Percentiles rank a stretch among this genome's conserved stretches.
Evolutionary conservation across 2,888 invertebrate genomes (phyloP).

Genomic region (Holacanthella duospinosa): DNA sequence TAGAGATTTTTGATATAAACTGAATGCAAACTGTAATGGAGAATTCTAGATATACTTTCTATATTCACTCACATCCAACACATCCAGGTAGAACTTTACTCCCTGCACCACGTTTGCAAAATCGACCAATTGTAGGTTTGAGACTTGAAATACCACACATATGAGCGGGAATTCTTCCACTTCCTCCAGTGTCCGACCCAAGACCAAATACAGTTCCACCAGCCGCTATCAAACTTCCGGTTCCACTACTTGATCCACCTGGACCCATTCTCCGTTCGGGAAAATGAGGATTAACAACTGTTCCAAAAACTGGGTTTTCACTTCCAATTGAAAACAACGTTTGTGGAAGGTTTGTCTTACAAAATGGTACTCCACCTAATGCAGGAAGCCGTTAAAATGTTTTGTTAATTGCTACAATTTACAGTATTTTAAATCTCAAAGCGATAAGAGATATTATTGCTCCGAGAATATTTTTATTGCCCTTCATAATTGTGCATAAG

Average conservation of each 20-base stretch:
- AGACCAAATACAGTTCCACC: conserved; percentile 24
- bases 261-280: conserved; percentile 18
- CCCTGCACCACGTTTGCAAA: conserved; percentile 37
- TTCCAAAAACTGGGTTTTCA: conserved; percentile 32
- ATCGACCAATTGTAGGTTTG: conserved; percentile 42
- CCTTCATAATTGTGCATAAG: too few species aligned
- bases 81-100: conserved; percentile 7
- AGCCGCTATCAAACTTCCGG: conserved; percentile 20
- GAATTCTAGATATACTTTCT: not conserved
- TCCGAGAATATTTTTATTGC: too few species aligned
- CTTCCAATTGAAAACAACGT: conserved; percentile 23
- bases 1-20: too few species aligned
- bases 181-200: conserved; percentile 42
- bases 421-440: too few species aligned
- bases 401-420: too few species aligned
- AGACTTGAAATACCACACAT: conserved; percentile 44
- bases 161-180: conserved; percentile 44
- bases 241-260: conserved; percentile 29
- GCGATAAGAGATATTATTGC: too few species aligned
- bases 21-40: not conserved
- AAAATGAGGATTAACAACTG: conserved; percentile 26
- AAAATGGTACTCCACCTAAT: conserved; percentile 43
- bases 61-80: conserved; percentile 13
- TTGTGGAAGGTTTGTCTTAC: conserved; percentile 40
- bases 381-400: too few species aligned